Percentiles rank a stretch among this genome's conserved stretches.
Conservation (phyloP, 2,113 vertebrate species). For the Vombatus ursinus region DNA sequence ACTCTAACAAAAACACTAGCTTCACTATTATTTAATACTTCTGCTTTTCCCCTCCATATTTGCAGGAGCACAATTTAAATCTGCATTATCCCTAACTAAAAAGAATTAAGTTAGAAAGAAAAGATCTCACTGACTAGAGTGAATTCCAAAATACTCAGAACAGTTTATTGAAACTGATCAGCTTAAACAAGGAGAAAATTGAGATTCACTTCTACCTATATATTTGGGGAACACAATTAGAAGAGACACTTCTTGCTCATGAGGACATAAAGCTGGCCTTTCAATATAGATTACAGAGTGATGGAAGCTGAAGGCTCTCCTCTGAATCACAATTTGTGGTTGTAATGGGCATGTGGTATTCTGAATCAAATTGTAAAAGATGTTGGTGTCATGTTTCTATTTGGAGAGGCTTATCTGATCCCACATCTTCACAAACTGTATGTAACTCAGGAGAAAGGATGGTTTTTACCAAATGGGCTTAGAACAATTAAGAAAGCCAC, state of each 20-base stretch:
- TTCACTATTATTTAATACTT: constrained; percentile 49
- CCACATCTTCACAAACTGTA: constrained; percentile 26
- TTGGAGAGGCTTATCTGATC: constrained; percentile 47
- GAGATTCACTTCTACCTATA: constrained; percentile 83
- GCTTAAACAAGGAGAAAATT: constrained; percentile 84
- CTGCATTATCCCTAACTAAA: constrained; percentile 48
- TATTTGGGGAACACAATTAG: constrained; percentile 81
- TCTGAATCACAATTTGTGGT: constrained; percentile 35
- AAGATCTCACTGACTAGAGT: constrained; percentile 55
- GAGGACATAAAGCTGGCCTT: constrained; percentile 64
- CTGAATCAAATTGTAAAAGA: constrained; percentile 52
- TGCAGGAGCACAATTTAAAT: constrained; percentile 45
- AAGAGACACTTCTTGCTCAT: constrained; percentile 81
- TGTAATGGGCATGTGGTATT: constrained; percentile 51
- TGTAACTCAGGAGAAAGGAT: constrained; percentile 24
- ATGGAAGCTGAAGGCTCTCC: constrained; percentile 54
- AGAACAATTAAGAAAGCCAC: constrained; percentile 31
- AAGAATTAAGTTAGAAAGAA: constrained; percentile 63
- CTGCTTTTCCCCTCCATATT: constrained; percentile 26
- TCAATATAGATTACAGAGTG: constrained; percentile 59
- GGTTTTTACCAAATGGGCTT: constrained; percentile 1
- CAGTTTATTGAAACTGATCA: constrained; percentile 83
- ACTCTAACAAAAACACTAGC: neutral
- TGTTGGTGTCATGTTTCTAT: constrained; percentile 45
- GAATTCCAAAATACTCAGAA: constrained; percentile 74